Percentiles rank a stretch among this genome's conserved stretches.
Evolutionary conservation across 2,797 vertebrate genomes (phyloP).

Genomic region (Pangasius mekongensis): DNA sequence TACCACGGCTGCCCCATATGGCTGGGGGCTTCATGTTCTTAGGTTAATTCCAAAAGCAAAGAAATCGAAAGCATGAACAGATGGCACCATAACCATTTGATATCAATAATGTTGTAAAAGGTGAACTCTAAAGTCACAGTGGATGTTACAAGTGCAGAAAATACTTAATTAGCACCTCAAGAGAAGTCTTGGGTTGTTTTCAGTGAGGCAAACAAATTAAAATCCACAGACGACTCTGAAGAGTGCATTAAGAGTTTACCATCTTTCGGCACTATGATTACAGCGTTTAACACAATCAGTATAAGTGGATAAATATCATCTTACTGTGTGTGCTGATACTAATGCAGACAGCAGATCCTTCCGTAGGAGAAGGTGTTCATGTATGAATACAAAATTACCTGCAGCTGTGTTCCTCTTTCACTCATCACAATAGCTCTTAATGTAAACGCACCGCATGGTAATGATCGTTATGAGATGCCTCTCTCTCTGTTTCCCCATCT

Average conservation of each 20-base stretch:
- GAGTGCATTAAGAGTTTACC: constrained; percentile 30
- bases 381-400: constrained; percentile 31
- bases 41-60: constrained; percentile 14
- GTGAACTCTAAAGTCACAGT: constrained; percentile 2
- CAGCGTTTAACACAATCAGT: constrained; percentile 37
- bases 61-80: neutral
- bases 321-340: constrained; percentile 25
- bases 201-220: constrained; percentile 12
- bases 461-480: constrained; percentile 15
- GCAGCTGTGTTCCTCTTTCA: constrained; percentile 13
- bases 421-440: constrained; percentile 25
- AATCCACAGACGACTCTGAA: constrained; percentile 19
- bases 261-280: constrained; percentile 32
- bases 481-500: neutral
- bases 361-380: constrained; percentile 9
- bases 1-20: constrained; percentile 22
- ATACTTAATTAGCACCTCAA: constrained; percentile 27
- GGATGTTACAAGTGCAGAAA: constrained; percentile 12
- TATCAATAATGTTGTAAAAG: neutral
- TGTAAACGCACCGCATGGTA: constrained; percentile 17
- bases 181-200: constrained; percentile 6
- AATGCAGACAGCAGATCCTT: constrained; percentile 17
- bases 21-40: constrained; percentile 6
- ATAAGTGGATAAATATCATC: constrained; percentile 36
- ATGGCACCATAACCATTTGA: constrained; percentile 11